Percentiles rank a stretch among this genome's conserved stretches.
phyloP scores from a whole-genome alignment of 2,888 invertebrate genomes.

The Dicyrtoma fusca region DNA sequence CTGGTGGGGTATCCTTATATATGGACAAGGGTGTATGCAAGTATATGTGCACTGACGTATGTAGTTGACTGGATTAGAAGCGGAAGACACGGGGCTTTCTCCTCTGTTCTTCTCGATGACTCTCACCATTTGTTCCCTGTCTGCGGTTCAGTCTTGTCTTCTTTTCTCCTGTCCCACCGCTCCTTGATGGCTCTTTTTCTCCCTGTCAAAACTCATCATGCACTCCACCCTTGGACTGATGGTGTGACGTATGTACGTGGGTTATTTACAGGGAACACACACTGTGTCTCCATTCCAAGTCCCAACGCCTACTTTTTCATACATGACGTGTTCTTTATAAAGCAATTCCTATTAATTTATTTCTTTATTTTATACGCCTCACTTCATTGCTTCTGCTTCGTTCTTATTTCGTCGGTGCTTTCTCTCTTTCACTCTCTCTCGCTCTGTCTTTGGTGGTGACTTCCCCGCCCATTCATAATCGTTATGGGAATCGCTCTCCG shows the following conservation, averaged over 20 bases:
- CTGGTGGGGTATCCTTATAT: neutral
- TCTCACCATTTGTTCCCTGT: conserved; percentile 33
- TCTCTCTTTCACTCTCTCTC: too few relatives aligned
- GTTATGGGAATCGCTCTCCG: too few relatives aligned
- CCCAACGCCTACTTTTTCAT: conserved; percentile 4
- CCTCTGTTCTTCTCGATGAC: conserved; percentile 30
- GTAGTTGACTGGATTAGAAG: neutral
- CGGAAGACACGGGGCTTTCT: neutral
- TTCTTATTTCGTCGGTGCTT: too few relatives aligned
- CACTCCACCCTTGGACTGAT: too few relatives aligned
- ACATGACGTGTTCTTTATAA: neutral
- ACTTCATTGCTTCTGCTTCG: too few relatives aligned
- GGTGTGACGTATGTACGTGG: too few relatives aligned
- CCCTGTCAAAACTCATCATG: too few relatives aligned
- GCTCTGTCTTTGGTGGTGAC: neutral
- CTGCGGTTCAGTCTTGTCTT: neutral
- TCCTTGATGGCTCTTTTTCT: conserved; percentile 19
- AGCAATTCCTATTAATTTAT: conserved; percentile 33
- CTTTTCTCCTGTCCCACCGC: neutral
- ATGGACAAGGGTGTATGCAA: too few relatives aligned
- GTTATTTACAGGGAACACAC: neutral
- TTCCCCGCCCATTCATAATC: conserved; percentile 8
- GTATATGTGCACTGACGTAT: too few relatives aligned
- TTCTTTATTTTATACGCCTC: neutral
- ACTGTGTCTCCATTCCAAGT: conserved; percentile 9